Conservation (phyloP, 2,797 vertebrate genomes). For the Coendou prehensilis region DNA sequence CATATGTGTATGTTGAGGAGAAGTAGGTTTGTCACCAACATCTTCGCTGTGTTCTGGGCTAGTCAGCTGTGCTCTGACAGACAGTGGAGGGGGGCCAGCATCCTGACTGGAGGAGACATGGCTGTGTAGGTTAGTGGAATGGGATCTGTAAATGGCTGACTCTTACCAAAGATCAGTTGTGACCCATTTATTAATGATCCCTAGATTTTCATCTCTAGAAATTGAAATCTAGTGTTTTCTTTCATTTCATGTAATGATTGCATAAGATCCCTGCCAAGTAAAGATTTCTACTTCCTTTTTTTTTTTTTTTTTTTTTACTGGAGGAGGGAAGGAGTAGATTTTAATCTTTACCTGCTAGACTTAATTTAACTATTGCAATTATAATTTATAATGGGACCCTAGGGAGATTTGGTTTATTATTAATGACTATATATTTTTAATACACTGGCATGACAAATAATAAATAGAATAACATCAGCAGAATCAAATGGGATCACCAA, state of each 20-base stretch:
- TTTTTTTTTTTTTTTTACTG: conserved; percentile 48
- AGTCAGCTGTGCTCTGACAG: no score
- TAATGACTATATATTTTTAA: conserved; percentile 41
- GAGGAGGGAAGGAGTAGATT: neutral
- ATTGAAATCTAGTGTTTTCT: neutral
- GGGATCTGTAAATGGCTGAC: conserved; percentile 6
- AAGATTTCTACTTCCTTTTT: neutral
- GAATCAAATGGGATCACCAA: conserved; percentile 42
- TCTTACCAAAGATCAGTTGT: neutral
- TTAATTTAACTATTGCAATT: conserved; percentile 55
- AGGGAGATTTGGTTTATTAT: conserved; percentile 42
- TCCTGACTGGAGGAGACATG: neutral
- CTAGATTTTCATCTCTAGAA: conserved; percentile 18
- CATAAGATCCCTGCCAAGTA: neutral
- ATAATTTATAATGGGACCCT: conserved; percentile 42
- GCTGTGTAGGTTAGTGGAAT: neutral
- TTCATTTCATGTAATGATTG: neutral
- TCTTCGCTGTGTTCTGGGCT: neutral
- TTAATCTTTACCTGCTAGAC: conserved; percentile 38
- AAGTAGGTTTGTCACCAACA: neutral
- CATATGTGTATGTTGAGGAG: neutral
- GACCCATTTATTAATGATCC: neutral
- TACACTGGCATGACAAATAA: conserved; percentile 28
- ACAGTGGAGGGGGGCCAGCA: neutral
- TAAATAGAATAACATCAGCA: conserved; percentile 34